Evolutionary conservation across 2,797 vertebrate species (phyloP).

Genomic region (Sebastes matsubarae): DNA sequence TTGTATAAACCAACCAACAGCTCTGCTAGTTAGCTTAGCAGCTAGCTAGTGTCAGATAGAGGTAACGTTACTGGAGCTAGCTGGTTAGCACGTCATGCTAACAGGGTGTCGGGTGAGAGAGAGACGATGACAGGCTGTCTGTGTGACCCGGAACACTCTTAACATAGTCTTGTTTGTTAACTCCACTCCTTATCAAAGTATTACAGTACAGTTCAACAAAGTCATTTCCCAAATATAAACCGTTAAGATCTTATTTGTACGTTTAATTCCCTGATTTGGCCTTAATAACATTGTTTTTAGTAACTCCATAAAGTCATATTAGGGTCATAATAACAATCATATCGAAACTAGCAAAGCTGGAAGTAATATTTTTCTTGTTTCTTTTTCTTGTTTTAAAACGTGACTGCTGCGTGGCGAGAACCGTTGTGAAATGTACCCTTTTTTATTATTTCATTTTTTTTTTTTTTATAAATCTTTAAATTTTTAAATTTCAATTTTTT

Average conservation of each 20-base stretch:
- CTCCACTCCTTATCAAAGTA: not conserved
- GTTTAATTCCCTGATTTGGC: not conserved
- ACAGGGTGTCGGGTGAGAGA: slow-evolving; percentile 8
- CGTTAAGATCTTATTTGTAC: not conserved
- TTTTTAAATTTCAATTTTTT: not conserved
- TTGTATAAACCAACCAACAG: accelerated
- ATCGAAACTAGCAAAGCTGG: not conserved
- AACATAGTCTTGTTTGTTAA: not conserved
- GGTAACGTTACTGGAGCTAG: not conserved
- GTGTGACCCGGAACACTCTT: not conserved
- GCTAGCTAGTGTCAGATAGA: not conserved
- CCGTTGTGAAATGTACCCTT: no score
- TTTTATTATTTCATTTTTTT: no score
- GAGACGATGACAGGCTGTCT: not conserved
- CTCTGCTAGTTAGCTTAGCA: not conserved
- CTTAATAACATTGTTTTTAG: no score
- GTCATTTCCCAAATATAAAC: accelerated
- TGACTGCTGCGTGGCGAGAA: no score
- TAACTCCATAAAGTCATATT: not conserved
- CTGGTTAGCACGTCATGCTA: slow-evolving; percentile 22
- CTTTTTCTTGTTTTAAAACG: not conserved
- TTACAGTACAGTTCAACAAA: accelerated
- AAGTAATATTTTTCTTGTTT: not conserved
- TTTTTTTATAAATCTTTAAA: no score
- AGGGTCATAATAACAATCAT: not conserved